Percentiles rank a stretch among this genome's conserved stretches.
Conservation (phyloP, 2,888 invertebrate genomes). For the Malthinus seriepunctatus region DNA sequence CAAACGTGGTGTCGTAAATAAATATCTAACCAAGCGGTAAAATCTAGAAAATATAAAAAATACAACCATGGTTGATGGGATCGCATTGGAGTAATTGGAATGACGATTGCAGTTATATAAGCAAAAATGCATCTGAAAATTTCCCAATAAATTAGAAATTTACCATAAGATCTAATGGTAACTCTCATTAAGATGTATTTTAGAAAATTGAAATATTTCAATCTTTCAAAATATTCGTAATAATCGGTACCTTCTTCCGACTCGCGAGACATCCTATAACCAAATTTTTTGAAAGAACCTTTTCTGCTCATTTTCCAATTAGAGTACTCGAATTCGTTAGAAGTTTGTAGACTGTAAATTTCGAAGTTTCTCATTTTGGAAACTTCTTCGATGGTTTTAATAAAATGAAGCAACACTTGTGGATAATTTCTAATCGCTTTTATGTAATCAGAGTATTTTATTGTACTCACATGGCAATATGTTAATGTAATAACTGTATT, state of each 20-base stretch:
- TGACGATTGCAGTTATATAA: conserved; percentile 28
- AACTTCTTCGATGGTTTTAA: conserved; percentile 31
- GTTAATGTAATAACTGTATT: conserved; percentile 34
- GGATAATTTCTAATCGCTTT: conserved; percentile 42
- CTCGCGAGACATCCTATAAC: neutral
- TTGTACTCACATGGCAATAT: conserved; percentile 29
- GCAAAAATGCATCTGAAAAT: conserved; percentile 28
- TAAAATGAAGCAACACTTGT: conserved; percentile 54
- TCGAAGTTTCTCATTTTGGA: neutral
- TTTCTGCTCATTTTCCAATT: neutral
- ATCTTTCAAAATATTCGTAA: conserved; percentile 10
- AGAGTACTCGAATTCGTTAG: neutral
- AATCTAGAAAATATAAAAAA: conserved; percentile 30
- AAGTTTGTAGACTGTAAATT: neutral
- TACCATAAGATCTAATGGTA: conserved; percentile 31
- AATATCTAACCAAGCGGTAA: conserved; percentile 34
- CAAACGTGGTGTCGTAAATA: conserved; percentile 38
- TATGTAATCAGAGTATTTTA: conserved; percentile 20
- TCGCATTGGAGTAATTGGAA: conserved; percentile 22
- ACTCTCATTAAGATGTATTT: conserved; percentile 24
- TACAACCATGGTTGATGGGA: conserved; percentile 12
- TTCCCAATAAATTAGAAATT: conserved; percentile 36
- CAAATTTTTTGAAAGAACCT: conserved; percentile 17
- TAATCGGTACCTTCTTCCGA: conserved; percentile 11
- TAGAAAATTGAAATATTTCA: conserved; percentile 7